Evolutionary conservation across 2,797 vertebrate species (phyloP).

Genomic region (Malacoraja senta): DNA sequence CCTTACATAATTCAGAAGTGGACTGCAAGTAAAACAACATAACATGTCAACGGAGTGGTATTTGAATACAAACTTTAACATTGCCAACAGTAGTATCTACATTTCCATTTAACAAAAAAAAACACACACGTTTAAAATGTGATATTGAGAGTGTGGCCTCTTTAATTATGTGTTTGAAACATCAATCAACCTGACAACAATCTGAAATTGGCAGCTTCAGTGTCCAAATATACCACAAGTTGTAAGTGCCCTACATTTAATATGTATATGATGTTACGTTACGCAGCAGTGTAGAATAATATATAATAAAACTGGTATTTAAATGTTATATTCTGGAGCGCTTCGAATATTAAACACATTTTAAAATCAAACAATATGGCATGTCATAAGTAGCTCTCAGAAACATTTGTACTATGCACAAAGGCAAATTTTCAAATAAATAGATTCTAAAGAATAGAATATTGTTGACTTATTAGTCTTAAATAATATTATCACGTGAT

Average conservation of each 20-base stretch:
- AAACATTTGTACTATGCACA: background rate
- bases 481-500: background rate
- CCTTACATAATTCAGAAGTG: background rate
- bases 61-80: background rate
- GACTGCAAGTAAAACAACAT: background rate
- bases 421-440: background rate
- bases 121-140: background rate
- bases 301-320: background rate
- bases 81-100: background rate
- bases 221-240: slow-evolving; percentile 5
- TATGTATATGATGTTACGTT: background rate
- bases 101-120: background rate
- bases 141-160: background rate
- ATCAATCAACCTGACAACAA: background rate
- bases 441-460: background rate
- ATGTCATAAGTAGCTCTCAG: background rate
- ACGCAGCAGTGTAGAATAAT: background rate
- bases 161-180: background rate
- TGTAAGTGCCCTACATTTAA: background rate
- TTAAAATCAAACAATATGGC: background rate
- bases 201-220: slow-evolving; percentile 22
- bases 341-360: background rate
- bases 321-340: background rate
- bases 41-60: background rate
- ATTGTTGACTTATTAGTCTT: background rate